Evolutionary conservation across 2,888 invertebrate genomes (phyloP).

Genomic region (Limnephilus auricula): DNA sequence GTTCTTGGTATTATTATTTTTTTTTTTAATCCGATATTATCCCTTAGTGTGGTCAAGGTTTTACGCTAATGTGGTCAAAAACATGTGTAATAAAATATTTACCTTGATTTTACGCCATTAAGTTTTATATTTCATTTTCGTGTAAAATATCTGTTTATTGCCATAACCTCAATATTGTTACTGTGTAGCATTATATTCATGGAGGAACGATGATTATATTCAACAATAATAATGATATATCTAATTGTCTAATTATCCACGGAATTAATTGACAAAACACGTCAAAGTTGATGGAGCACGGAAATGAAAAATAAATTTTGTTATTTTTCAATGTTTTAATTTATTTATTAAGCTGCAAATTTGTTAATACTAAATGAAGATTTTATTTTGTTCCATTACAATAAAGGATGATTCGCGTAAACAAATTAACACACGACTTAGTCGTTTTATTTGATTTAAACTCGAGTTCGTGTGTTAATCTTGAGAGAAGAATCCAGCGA

Average conservation of each 20-base stretch:
- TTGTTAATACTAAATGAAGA: neutral
- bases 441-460: conserved; percentile 14
- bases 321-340: neutral
- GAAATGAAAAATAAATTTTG: neutral
- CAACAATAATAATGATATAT: neutral
- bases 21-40: too few relatives aligned
- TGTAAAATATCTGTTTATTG: neutral
- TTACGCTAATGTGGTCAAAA: neutral
- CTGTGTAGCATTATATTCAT: neutral
- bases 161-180: neutral
- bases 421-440: neutral
- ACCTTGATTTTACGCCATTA: too few relatives aligned
- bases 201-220: neutral
- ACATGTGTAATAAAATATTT: neutral
- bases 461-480: conserved; percentile 14
- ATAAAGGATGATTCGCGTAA: neutral
- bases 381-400: neutral
- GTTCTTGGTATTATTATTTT: too few relatives aligned
- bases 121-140: neutral
- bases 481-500: neutral
- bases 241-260: neutral
- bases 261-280: conserved; percentile 8
- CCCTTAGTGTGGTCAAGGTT: neutral
- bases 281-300: neutral
- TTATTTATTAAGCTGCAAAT: neutral